Conservation (phyloP, 2,113 vertebrate species). For the Sebastes fasciatus region DNA sequence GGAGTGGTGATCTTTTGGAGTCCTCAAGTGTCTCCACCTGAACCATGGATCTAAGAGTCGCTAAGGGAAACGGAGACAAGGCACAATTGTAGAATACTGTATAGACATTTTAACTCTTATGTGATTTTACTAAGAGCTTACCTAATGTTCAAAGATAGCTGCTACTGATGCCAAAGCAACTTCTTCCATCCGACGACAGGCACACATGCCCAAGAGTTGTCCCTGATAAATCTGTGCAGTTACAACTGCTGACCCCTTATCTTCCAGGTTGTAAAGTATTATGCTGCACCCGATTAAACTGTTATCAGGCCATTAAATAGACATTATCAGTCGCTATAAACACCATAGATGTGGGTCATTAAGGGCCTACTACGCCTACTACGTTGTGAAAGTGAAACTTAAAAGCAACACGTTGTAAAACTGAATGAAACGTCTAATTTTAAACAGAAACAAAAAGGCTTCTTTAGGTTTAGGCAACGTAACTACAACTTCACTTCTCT, state of each 20-base stretch:
- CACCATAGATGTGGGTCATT: too few relatives aligned
- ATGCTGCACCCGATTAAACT: too few relatives aligned
- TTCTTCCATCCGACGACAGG: slow-evolving; percentile 45
- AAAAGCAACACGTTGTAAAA: too few relatives aligned
- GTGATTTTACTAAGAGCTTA: slow-evolving; percentile 47
- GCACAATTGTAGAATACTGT: slow-evolving; percentile 74
- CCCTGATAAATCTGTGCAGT: neutral
- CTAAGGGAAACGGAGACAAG: slow-evolving; percentile 57
- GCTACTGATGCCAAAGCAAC: slow-evolving; percentile 51
- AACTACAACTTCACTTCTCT: too few relatives aligned
- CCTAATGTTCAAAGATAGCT: slow-evolving; percentile 53
- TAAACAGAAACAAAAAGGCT: too few relatives aligned
- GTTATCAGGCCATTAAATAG: too few relatives aligned
- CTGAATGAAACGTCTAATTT: too few relatives aligned
- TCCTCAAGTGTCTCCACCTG: slow-evolving; percentile 46
- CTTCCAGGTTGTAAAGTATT: slow-evolving; percentile 23
- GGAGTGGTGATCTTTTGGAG: slow-evolving; percentile 53
- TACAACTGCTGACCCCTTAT: slow-evolving; percentile 5
- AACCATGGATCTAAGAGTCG: slow-evolving; percentile 48
- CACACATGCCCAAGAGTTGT: slow-evolving; percentile 26
- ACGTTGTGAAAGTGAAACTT: too few relatives aligned
- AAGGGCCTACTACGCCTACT: too few relatives aligned
- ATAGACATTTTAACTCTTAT: slow-evolving; percentile 68
- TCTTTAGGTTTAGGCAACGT: too few relatives aligned
- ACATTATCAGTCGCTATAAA: too few relatives aligned